Evolutionary conservation across 2,797 vertebrate species (phyloP).

Genomic region (Tragelaphus oryx): DNA sequence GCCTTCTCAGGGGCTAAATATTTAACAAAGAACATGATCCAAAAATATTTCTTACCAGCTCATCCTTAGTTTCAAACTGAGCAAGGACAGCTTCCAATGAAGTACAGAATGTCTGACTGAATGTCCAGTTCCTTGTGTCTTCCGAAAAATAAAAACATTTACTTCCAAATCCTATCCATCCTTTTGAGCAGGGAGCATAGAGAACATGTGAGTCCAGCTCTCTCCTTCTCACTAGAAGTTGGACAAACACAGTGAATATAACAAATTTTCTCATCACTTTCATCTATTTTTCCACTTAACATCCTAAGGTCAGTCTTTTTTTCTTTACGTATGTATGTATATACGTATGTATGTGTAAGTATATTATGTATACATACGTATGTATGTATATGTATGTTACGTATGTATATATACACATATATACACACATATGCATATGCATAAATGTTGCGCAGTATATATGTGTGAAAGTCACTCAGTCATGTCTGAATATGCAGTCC

Average conservation of each 20-base stretch:
- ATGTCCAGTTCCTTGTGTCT: not conserved
- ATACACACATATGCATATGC: not conserved
- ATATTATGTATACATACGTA: too few species aligned
- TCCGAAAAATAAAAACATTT: constrained; percentile 64
- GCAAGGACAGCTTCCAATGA: not conserved
- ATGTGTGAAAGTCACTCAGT: not conserved
- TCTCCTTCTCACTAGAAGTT: not conserved
- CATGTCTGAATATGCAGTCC: not conserved
- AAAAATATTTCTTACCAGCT: constrained; percentile 35
- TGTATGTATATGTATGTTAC: too few species aligned
- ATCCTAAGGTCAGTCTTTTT: not conserved
- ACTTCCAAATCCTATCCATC: constrained; percentile 29
- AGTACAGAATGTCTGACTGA: not conserved
- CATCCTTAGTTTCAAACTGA: not conserved
- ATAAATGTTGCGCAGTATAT: too few species aligned
- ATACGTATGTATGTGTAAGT: not conserved
- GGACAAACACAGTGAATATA: not conserved
- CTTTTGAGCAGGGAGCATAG: not conserved
- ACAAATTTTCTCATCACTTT: not conserved
- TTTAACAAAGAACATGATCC: not conserved
- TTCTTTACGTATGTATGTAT: too few species aligned
- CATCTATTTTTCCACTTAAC: not conserved
- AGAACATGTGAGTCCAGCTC: rapidly evolving
- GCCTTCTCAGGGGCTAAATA: not conserved
- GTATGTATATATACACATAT: not conserved